phyloP scores from a whole-genome alignment of 1,140 invertebrate species.

The Drosophila lini region DNA sequence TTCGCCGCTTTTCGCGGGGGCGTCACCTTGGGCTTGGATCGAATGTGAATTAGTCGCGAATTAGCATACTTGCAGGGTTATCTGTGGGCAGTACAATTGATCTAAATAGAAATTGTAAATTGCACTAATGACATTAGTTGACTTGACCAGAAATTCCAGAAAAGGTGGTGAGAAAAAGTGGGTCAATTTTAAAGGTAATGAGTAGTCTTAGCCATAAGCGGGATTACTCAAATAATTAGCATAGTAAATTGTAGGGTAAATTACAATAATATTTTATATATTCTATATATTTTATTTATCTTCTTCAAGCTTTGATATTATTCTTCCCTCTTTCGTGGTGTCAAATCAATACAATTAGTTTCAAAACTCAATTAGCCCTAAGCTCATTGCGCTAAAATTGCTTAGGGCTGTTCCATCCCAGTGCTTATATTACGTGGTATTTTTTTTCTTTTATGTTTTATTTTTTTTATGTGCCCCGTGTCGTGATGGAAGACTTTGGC shows the following conservation, averaged over 20 bases:
- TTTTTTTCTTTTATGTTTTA: slow-evolving; percentile 6
- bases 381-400: slow-evolving; percentile 57
- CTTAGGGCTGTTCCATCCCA: slow-evolving; percentile 39
- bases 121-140: slow-evolving; percentile 37
- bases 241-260: not conserved
- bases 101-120: slow-evolving; percentile 22
- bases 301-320: not conserved
- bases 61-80: slow-evolving; percentile 46
- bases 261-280: no score
- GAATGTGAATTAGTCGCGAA: slow-evolving; percentile 33
- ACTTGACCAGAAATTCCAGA: slow-evolving; percentile 20
- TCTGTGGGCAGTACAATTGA: slow-evolving; percentile 33
- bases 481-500: slow-evolving; percentile 25
- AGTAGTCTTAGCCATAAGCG: no score
- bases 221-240: not conserved
- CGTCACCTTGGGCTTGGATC: slow-evolving; percentile 38
- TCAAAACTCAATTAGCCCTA: slow-evolving; percentile 75
- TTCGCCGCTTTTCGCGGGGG: slow-evolving; percentile 23
- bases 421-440: slow-evolving; percentile 40
- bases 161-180: not conserved
- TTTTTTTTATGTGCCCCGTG: slow-evolving; percentile 1
- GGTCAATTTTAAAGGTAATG: slow-evolving; percentile 30
- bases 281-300: no score
- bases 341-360: slow-evolving; percentile 58
- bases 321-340: slow-evolving; percentile 29